Evolutionary conservation across 1,140 invertebrate genomes (phyloP).

Genomic region (Caenorhabditis remanei): DNA sequence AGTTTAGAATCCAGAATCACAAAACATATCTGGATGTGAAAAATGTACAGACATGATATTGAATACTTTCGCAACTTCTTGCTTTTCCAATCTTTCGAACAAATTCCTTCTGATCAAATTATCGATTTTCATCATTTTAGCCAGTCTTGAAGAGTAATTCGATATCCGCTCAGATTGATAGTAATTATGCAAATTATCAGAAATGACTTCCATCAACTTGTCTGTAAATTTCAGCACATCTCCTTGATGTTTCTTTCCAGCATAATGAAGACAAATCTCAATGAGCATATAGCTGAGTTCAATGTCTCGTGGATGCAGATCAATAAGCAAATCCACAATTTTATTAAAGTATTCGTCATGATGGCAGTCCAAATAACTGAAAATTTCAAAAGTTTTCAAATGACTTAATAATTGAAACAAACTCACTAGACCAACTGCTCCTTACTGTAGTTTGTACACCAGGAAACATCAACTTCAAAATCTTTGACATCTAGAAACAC

Average conservation of each 20-base stretch:
- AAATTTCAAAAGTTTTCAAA: neutral
- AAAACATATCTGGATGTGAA: slow-evolving; percentile 38
- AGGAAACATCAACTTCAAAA: slow-evolving; percentile 7
- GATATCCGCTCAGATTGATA: neutral
- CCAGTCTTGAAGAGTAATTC: neutral
- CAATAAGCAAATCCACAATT: neutral
- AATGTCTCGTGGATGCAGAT: neutral
- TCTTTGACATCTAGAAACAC: neutral
- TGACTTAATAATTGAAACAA: neutral
- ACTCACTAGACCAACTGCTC: slow-evolving; percentile 16
- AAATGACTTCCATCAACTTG: neutral
- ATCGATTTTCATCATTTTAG: slow-evolving; percentile 24
- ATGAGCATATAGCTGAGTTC: slow-evolving; percentile 15
- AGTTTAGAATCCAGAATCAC: slow-evolving; percentile 4
- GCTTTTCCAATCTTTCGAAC: neutral
- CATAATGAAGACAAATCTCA: slow-evolving; percentile 6
- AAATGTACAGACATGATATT: slow-evolving; percentile 47
- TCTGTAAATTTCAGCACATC: slow-evolving; percentile 1
- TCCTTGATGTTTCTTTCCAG: slow-evolving; percentile 12
- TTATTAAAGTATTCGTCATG: slow-evolving; percentile 18
- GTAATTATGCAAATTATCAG: neutral
- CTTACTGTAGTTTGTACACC: slow-evolving; percentile 21
- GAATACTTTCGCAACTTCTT: slow-evolving; percentile 13
- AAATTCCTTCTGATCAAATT: slow-evolving; percentile 13
- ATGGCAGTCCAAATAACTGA: neutral